These are phyloP conservation scores for Liopterus haemorrhoidalis DNA, from an alignment of 2,888 invertebrate species.

Conservation along the genomic window DNA sequence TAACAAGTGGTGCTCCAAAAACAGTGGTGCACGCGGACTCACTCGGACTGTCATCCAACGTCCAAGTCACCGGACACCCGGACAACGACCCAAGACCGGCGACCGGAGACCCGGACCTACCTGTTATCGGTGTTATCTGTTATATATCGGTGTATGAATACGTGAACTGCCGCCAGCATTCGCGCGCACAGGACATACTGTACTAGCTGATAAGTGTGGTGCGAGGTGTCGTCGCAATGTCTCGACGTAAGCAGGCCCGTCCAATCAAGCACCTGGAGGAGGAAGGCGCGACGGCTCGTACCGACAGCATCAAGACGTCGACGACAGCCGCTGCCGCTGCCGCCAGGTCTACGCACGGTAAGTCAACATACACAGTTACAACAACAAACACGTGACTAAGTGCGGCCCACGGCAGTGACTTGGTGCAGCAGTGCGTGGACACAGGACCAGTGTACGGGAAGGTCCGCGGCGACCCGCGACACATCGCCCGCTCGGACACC, in stretches of 20 bases:
- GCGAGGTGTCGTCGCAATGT: conserved; percentile 41
- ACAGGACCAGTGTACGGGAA: conserved; percentile 17
- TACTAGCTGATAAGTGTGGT: too few species aligned
- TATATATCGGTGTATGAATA: conserved; percentile 8
- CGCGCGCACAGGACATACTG: too few species aligned
- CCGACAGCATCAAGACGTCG: conserved; percentile 26
- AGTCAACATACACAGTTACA: conserved; percentile 32
- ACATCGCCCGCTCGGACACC: too few species aligned
- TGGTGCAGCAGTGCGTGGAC: conserved; percentile 21
- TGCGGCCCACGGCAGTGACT: conserved; percentile 29
- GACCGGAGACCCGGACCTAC: too few species aligned
- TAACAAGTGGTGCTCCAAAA: not conserved
- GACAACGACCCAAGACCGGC: too few species aligned
- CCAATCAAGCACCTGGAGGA: conserved; percentile 50
- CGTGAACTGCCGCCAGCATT: conserved; percentile 35
- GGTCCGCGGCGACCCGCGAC: too few species aligned
- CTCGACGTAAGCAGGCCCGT: conserved; percentile 52
- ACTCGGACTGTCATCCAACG: too few species aligned
- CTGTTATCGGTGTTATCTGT: not conserved
- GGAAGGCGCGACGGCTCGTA: conserved; percentile 42
- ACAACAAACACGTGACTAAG: conserved; percentile 24
- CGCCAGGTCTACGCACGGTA: conserved; percentile 36
- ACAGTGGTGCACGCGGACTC: not conserved
- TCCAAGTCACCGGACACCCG: too few species aligned
- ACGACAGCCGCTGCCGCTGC: conserved; percentile 29